Base-by-base conservation (phyloP, 1,140 invertebrate genomes). In the Platyscapa corneri region DNA sequence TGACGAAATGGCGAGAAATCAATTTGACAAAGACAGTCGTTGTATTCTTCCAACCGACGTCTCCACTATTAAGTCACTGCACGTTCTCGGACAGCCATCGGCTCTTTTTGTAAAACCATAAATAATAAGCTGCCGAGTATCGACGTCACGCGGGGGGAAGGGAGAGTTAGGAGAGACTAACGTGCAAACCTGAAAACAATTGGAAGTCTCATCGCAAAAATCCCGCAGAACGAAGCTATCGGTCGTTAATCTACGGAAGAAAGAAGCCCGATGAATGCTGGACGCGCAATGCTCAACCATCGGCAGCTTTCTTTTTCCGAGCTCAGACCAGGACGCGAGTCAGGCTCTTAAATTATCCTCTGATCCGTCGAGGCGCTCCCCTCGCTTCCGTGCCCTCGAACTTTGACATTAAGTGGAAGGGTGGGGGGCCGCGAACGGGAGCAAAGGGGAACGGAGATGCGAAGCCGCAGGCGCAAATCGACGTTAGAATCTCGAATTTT, bases 381-480 rank as follows among this genome's bases (percentile, higher is more conserved):
- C 53, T 37, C 60, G 30, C 23, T 27, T 27, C 34, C 56, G 64
- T n/a, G 1, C 30, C 6, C 75, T 67, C 64, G 46, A 84, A 84
- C 64, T 84, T 84, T 84, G 83, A 84, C 83, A 56, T 56, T 14
- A 72, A 78, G 83, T 53, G 74, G 82, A 34, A 67, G 37, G 56
- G 6, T n/a, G n/a, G 10, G 46, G 34, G 1, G 42, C 64, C 37
- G 34, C 23, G 34, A 65, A 18, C 53, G 60, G 60, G 14, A 67
- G 32, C 60, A 27, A 67, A 20, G 12, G 23, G 39, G 49, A 67
- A 23, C 20, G 10, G 20, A 16, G 37, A 27, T n/a, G 12, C 27
- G 78, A 42, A 30, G n/a, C 10, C 12, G 6, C 14, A 14, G 1
- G 74, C 14, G n/a, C n/a, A n/a, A 12, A 76, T 18, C 32, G n/a